Conservation (phyloP, 2,888 invertebrate species). For the Ormyrus nitidulus region DNA sequence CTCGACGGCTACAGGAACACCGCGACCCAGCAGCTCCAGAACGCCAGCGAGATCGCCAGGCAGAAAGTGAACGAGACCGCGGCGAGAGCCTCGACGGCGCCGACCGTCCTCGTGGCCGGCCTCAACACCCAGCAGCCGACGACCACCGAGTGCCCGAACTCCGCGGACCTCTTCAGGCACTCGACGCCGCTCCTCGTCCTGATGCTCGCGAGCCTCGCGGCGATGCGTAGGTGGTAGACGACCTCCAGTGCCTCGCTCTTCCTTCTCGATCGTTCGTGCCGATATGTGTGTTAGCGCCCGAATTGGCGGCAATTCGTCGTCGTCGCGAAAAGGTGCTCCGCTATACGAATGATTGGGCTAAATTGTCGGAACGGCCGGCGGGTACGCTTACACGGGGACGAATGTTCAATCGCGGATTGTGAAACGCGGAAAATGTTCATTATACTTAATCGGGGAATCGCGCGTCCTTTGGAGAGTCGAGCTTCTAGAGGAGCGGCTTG, state of each 20-base stretch:
- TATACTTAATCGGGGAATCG: too few relatives aligned
- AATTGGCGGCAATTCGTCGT: too few relatives aligned
- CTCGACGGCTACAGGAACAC: slow-evolving; percentile 61
- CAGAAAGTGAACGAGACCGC: slow-evolving; percentile 10
- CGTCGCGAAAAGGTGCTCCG: too few relatives aligned
- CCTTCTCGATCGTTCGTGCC: background rate
- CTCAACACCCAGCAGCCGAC: background rate
- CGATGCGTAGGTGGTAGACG: background rate
- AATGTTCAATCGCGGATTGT: too few relatives aligned
- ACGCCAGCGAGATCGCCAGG: slow-evolving; percentile 24
- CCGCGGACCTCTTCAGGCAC: background rate
- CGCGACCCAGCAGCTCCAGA: slow-evolving; percentile 9
- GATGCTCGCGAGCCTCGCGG: background rate
- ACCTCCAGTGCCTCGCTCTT: background rate
- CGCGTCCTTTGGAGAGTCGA: too few relatives aligned
- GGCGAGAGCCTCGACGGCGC: too few relatives aligned
- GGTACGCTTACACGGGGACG: too few relatives aligned
- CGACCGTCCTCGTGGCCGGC: background rate
- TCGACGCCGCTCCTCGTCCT: background rate
- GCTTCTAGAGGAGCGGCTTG: too few relatives aligned
- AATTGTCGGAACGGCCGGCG: too few relatives aligned
- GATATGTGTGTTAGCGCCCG: background rate
- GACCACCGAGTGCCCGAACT: slow-evolving; percentile 43
- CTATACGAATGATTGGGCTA: too few relatives aligned
- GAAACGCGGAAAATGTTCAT: too few relatives aligned